A percentile compares a stretch with the other conserved stretches of the same genome.
Conservation (phyloP, 1,140 invertebrate species). For the Vanessa tameamea region DNA sequence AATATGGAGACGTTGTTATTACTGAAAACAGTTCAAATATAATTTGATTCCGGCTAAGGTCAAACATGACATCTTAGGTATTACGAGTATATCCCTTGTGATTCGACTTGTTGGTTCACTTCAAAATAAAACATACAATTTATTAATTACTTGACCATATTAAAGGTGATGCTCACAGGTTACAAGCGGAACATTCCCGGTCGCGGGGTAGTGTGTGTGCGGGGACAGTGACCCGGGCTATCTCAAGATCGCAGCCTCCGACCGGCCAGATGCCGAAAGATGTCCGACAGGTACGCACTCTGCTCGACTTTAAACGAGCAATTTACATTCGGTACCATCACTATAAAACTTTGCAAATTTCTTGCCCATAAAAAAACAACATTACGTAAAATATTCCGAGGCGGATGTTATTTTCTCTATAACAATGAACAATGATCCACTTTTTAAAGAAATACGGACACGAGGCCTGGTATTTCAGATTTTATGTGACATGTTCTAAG, state of each 20-base stretch:
- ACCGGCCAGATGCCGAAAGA: slow-evolving; percentile 79
- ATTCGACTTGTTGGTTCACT: too few relatives aligned
- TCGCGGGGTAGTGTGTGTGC: slow-evolving; percentile 45
- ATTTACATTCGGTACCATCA: slow-evolving; percentile 3
- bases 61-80: too few relatives aligned
- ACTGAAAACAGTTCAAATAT: too few relatives aligned
- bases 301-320: slow-evolving; percentile 16
- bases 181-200: slow-evolving; percentile 27
- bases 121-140: neutral
- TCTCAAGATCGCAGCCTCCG: slow-evolving; percentile 77
- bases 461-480: neutral
- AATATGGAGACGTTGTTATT: too few relatives aligned
- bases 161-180: slow-evolving; percentile 6
- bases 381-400: slow-evolving; percentile 11
- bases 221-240: slow-evolving; percentile 74
- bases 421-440: slow-evolving; percentile 9
- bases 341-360: slow-evolving; percentile 9
- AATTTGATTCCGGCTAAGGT: too few relatives aligned
- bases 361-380: slow-evolving; percentile 1
- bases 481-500: slow-evolving; percentile 1
- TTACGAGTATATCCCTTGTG: too few relatives aligned
- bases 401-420: slow-evolving; percentile 11
- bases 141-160: neutral
- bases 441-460: slow-evolving; percentile 16
- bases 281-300: slow-evolving; percentile 67